Conservation (phyloP, 2,888 invertebrate species). For the Thysanoteuthis rhombus region DNA sequence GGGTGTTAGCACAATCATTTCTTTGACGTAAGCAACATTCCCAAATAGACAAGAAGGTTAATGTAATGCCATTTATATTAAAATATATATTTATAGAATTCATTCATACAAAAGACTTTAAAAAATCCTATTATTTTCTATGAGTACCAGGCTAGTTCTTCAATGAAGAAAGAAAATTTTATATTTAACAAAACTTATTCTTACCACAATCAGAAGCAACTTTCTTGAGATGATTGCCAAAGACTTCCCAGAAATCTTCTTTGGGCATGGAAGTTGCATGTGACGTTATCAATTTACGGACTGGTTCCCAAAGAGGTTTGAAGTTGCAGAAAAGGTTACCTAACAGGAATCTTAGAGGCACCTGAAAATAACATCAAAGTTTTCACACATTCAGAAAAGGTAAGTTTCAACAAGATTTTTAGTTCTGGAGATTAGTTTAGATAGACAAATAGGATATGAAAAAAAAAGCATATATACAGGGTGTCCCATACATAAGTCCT, state of each 20-base stretch:
- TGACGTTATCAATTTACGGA: constrained; percentile 79
- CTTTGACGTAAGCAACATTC: no score
- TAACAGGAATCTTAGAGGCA: constrained; percentile 81
- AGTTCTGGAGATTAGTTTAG: not conserved
- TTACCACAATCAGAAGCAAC: constrained; percentile 56
- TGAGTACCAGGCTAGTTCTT: no score
- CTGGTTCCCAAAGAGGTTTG: constrained; percentile 87
- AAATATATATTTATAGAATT: no score
- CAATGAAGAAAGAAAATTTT: not conserved
- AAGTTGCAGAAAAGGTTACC: constrained; percentile 87
- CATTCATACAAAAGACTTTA: no score
- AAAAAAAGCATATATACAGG: not conserved
- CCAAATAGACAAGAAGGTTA: no score
- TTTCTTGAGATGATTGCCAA: constrained; percentile 67
- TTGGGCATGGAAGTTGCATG: constrained; percentile 73
- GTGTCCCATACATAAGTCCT: no score
- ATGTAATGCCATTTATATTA: no score
- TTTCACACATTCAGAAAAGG: not conserved
- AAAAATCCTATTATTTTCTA: no score
- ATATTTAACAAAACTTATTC: not conserved
- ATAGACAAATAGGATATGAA: not conserved
- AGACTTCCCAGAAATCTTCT: constrained; percentile 67
- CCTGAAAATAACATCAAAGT: constrained; percentile 58
- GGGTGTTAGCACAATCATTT: no score
- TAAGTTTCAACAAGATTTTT: not conserved